phyloP scores from a whole-genome alignment of 2,113 vertebrate species.

The Triplophysa siluroides region DNA sequence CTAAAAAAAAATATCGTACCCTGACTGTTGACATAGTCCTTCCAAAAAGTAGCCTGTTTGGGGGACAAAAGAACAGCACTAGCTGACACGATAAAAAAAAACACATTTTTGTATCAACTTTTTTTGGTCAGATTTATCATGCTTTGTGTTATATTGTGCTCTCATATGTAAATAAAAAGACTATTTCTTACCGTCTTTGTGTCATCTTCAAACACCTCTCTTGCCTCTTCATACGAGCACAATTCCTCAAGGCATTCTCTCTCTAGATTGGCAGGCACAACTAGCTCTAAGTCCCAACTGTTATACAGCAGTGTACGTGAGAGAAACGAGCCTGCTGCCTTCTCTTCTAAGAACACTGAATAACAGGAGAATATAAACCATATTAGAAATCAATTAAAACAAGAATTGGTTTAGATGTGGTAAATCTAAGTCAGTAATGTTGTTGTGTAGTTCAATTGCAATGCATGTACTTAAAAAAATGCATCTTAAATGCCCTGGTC shows the following conservation, averaged over 20 bases:
- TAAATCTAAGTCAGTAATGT: too few relatives aligned
- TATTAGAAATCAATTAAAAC: not conserved
- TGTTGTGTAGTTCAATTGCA: too few relatives aligned
- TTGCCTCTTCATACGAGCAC: constrained; percentile 90
- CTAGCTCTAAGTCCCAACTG: constrained; percentile 89
- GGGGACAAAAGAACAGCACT: not conserved
- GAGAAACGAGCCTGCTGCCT: constrained; percentile 76
- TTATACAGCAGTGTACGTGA: constrained; percentile 77
- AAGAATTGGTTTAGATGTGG: not conserved
- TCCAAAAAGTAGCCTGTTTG: constrained; percentile 61
- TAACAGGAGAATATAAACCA: not conserved
- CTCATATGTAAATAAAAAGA: not conserved
- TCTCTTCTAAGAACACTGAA: constrained; percentile 71
- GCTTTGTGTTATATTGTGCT: not conserved
- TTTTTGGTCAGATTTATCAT: not conserved
- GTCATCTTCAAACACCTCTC: constrained; percentile 86
- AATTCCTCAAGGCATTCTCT: constrained; percentile 88
- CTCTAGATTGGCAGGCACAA: constrained; percentile 78
- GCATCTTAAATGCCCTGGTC: too few relatives aligned
- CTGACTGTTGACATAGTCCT: constrained; percentile 47
- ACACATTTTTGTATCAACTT: not conserved
- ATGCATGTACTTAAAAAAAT: too few relatives aligned
- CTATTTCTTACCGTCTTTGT: constrained; percentile 71
- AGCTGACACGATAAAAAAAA: not conserved
- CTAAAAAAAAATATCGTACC: constrained; percentile 55